Base-by-base conservation (phyloP, 2,113 vertebrate genomes). In the Tursiops truncatus region DNA sequence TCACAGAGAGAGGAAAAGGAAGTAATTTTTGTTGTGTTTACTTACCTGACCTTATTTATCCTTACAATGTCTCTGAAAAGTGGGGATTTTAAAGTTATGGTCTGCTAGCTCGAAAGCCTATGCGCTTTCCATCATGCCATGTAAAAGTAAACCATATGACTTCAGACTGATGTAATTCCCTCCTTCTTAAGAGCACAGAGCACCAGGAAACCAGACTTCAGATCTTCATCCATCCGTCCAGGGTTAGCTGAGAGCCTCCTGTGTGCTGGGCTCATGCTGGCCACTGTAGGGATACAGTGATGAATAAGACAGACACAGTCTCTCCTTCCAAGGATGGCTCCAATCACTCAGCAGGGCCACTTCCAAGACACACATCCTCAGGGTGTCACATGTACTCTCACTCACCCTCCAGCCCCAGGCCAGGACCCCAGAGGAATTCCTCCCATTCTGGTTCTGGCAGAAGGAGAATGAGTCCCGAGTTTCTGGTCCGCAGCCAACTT, bases 181-280 rank as follows among this genome's bases (percentile, higher is more conserved):
- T 95, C 82, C 83, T 93, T 93, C 62, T 31, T 33, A 68, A 95
- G 47, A 70, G 36, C 92, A 60, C 83, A 90, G 92, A 89, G 31
- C 44, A 82, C 86, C 89, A 85, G 87, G 68, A 91, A 76, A 56
- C 82, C 77, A 89, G 92, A 91, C 82, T 36, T 85, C 18, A 47
- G 21, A 41, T 76, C 80, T 83, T 76, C 31, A 68, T 9, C 56
- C 81, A 56, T 28, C 53, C 47, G 50, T 6, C 11, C 2, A 20
- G 26, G 33, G 10, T 18, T 50, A 36, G 33, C 41, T 5, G 38
- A 71, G 18, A 33, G 18, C 58, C 36, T 36, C 33, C 95, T 21
- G 4, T 17, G 41, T 56, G n/a, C 23, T 56, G 23, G 31, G 28
- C 12, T 62, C 25, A 20, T 13, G 6, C 71, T 38, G n/a, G 60